A percentile compares a stretch with the other conserved stretches of the same genome.
Conservation (phyloP, 2,888 invertebrate genomes). For the Clistopyga incitator region DNA sequence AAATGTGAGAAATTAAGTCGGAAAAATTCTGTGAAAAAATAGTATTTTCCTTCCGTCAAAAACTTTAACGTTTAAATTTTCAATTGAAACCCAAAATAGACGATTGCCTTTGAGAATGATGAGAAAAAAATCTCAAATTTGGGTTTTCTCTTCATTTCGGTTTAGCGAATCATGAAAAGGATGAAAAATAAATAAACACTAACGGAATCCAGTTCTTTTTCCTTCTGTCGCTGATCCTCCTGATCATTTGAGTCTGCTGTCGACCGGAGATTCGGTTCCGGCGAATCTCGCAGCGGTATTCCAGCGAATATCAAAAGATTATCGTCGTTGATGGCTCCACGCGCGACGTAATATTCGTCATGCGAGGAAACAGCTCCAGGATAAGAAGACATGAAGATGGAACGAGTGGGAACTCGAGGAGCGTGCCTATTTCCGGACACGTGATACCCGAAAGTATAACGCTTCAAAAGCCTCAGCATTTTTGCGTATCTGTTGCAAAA, state of each 20-base stretch:
- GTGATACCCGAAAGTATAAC: constrained; percentile 92
- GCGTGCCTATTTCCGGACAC: constrained; percentile 85
- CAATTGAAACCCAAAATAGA: too few relatives aligned
- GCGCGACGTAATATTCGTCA: constrained; percentile 92
- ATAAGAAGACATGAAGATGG: constrained; percentile 92
- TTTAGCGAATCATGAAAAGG: too few relatives aligned
- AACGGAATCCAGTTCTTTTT: constrained; percentile 36
- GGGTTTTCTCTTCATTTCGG: too few relatives aligned
- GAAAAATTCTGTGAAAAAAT: too few relatives aligned
- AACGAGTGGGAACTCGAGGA: constrained; percentile 87
- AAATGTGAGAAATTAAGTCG: too few relatives aligned
- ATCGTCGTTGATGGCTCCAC: constrained; percentile 83
- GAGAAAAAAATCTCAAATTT: too few relatives aligned
- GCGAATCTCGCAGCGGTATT: constrained; percentile 88
- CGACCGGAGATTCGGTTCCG: background rate
- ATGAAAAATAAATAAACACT: background rate
- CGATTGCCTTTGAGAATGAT: too few relatives aligned
- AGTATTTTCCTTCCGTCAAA: too few relatives aligned
- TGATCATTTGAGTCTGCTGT: constrained; percentile 24
- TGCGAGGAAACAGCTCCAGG: constrained; percentile 93
- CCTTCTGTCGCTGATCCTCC: constrained; percentile 30
- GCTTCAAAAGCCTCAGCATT: constrained; percentile 94
- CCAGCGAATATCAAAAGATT: constrained; percentile 88
- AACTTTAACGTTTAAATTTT: too few relatives aligned
- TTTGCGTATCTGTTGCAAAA: constrained; percentile 87